Conservation (phyloP, 37 sponge, comb jelly and placozoan genomes). For the Beroe forskalii region DNA sequence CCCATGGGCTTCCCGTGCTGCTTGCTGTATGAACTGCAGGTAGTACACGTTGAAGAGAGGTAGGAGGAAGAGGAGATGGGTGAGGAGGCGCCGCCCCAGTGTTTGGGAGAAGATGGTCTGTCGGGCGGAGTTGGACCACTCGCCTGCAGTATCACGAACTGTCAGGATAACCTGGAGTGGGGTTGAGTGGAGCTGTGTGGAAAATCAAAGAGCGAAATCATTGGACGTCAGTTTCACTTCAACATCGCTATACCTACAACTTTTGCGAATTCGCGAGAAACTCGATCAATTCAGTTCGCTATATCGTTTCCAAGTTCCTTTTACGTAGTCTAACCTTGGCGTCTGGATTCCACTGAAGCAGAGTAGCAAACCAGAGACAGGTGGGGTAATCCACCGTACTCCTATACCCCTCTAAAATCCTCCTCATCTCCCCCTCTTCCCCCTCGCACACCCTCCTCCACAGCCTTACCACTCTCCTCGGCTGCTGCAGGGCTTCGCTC, state of each 20-base stretch:
- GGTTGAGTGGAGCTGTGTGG: background rate
- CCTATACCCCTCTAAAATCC: background rate
- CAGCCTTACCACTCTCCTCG: background rate
- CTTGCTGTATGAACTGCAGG: conserved; percentile 24
- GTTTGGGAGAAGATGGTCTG: background rate
- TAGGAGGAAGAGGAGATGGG: background rate
- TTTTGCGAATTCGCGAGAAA: too few species aligned
- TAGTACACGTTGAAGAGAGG: background rate
- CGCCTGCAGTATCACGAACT: background rate
- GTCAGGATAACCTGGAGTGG: too few species aligned
- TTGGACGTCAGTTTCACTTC: background rate
- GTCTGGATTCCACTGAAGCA: background rate
- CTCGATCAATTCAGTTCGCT: too few species aligned
- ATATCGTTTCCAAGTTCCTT: too few species aligned
- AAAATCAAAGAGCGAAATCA: background rate
- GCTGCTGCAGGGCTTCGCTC: conserved; percentile 42
- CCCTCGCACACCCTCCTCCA: background rate
- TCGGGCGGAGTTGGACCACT: background rate
- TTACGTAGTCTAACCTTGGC: too few species aligned
- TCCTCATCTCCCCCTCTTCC: background rate
- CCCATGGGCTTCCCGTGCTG: background rate
- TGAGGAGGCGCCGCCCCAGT: background rate
- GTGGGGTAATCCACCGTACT: conserved; percentile 1
- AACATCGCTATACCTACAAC: too few species aligned
- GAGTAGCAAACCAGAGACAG: background rate